Conservation (phyloP, 1,140 invertebrate species). For the Drosophila cardini region DNA sequence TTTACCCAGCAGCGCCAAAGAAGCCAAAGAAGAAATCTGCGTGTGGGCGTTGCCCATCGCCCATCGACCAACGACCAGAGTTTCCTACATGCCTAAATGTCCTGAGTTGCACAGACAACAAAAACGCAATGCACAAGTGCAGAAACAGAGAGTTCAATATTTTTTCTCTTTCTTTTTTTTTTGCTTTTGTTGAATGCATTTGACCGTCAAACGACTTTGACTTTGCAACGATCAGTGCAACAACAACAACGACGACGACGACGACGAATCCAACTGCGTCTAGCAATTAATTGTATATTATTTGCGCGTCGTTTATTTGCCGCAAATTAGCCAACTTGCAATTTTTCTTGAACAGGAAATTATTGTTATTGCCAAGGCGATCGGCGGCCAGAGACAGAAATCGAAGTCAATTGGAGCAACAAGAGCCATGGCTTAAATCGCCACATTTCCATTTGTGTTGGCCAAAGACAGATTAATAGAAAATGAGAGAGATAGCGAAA, state of each 20-base stretch:
- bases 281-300: conserved; percentile 81
- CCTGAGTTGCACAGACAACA: neutral
- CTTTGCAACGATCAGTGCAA: conserved; percentile 22
- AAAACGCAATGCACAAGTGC: neutral
- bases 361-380: conserved; percentile 72
- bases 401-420: conserved; percentile 28
- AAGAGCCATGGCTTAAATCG: neutral
- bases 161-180: conserved; percentile 23
- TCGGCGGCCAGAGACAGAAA: conserved; percentile 40
- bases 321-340: conserved; percentile 79
- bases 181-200: conserved; percentile 38
- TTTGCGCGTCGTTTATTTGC: conserved; percentile 79
- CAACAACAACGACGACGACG: conserved; percentile 16
- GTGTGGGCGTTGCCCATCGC: conserved; percentile 74
- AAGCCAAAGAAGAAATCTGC: conserved; percentile 50
- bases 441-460: conserved; percentile 40
- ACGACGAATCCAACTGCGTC: conserved; percentile 45
- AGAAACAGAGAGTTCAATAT: conserved; percentile 25
- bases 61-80: conserved; percentile 45
- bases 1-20: conserved; percentile 55
- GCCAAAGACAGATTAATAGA: neutral
- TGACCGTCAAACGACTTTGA: conserved; percentile 51
- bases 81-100: conserved; percentile 28
- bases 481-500: neutral
- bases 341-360: conserved; percentile 79